Base-by-base conservation (phyloP, 2,888 invertebrate species). In the Melangyna quadrimaculata region DNA sequence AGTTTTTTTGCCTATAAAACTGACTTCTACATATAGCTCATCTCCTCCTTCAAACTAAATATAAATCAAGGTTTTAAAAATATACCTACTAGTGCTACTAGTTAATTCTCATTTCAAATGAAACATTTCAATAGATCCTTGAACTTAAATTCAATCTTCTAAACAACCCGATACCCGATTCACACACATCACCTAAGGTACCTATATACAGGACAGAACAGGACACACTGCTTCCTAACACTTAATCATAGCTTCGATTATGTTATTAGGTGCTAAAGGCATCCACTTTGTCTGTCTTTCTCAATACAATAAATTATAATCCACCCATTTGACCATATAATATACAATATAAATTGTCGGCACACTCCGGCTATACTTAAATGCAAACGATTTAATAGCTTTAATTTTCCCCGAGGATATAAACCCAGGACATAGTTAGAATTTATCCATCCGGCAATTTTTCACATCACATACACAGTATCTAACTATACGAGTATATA, bases 241-340 rank as follows among this genome's bases (percentile, higher is more conserved):
- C 71, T 79, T 63, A 75, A 84, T 84, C 80, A 79, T 70, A 67
- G 61, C 45, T 37, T 67, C 75, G 75, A 84, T 84, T 80, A 84
- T 79, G 75, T 71, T 67, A 69, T 75, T 72, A n/a, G n/a, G n/a
- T 59, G 79, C 79, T 61, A 17, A 17, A 43, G 75, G 84, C 72
- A 12, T 55, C 37, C 48, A 37, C n/a, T 24, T n/a, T 67, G 24
- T 32, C 59, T 59, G 55, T 67, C 74, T 65, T 45, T 53, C 22
- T 32, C 2, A 35, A 22, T 5, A 67, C 69, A 70, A 86, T 86
- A 86, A 86, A 81, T 86, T 70, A 73, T 77, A 67, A 72, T 65
- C 77, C 71, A 29, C 67, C 80, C 48, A 67, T 69, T n/a, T 80
- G 86, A 73, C 77, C 81, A 69, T 63, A 77, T 77, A 83, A 83